Base-by-base conservation (phyloP, 2,113 vertebrate genomes). In the Cranoglanis bouderius region DNA sequence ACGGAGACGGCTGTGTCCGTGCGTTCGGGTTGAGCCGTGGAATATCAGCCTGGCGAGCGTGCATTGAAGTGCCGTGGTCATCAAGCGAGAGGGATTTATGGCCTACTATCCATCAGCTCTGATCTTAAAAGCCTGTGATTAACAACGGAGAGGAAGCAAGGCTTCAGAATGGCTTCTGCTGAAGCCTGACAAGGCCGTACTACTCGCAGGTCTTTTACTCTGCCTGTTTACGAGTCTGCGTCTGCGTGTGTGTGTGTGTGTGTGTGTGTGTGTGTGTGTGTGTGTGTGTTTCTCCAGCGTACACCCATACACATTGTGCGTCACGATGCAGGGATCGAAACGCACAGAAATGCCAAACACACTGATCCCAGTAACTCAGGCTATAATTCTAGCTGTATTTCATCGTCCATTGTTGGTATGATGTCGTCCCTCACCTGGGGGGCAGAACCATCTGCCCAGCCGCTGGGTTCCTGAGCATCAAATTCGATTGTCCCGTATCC, bases 41-140 rank as follows among this genome's bases (percentile, higher is more conserved):
- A 91, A 92, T 91, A 90, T 91, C 92, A 82, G 85, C 82, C 90
- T 87, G 61, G 92, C 91, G 90, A 94, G 92, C 90, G 91, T 91
- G 38, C 57, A 90, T 90, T 91, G 92, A 93, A 93, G 93, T 92
- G 93, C 88, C 85, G 91, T 65, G 57, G 92, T 93, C 90, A 78
- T 91, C 87, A 92, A 91, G 90, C 90, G 53, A 67, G 43, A 40
- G 82, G 92, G 92, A 96, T 95, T 95, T 96, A 95, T 93, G 89
- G 94, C 90, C 75, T 86, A 89, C 85, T 59, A 90, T 93, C 93
- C 91, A 90, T 94, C 93, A 92, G 92, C 84, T 38, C 85, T 91
- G 93, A 96, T 95, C 94, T 94, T 94, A 95, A 95, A 94, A 91
- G 93, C 90, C 90, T 89, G 91, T 95, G 94, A 96, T 96, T 93